phyloP scores from a whole-genome alignment of 2,797 vertebrate genomes.

The Smutsia temminckii region DNA sequence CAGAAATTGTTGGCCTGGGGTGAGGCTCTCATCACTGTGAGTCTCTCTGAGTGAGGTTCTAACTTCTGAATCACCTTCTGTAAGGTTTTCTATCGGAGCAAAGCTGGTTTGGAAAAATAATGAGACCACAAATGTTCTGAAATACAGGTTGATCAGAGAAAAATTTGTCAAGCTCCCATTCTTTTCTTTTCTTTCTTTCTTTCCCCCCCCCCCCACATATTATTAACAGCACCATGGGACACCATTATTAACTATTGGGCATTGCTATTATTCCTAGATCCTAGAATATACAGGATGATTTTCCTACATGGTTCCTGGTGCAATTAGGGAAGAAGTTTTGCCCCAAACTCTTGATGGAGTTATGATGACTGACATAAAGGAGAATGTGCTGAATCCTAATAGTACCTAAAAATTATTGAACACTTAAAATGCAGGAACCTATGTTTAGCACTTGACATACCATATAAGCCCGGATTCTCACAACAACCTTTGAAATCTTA shows the following conservation, averaged over 20 bases:
- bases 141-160: neutral
- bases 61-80: neutral
- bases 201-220: neutral
- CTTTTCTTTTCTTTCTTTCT: neutral
- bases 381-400: neutral
- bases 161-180: neutral
- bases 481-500: neutral
- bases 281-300: neutral
- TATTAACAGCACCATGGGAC: neutral
- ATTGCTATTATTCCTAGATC: neutral
- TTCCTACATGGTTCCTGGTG: neutral
- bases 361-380: neutral
- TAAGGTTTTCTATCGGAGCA: neutral
- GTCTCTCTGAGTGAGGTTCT: too few species aligned
- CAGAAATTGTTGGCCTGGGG: neutral
- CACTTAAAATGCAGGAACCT: neutral
- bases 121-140: neutral
- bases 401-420: neutral
- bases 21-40: neutral
- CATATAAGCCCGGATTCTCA: neutral
- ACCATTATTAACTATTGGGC: neutral
- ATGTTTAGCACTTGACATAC: neutral
- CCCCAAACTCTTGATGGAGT: neutral
- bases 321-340: neutral
- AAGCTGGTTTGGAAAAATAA: neutral